Base-by-base conservation (phyloP, 2,797 vertebrate genomes). In the Ambastaia sidthimunki region DNA sequence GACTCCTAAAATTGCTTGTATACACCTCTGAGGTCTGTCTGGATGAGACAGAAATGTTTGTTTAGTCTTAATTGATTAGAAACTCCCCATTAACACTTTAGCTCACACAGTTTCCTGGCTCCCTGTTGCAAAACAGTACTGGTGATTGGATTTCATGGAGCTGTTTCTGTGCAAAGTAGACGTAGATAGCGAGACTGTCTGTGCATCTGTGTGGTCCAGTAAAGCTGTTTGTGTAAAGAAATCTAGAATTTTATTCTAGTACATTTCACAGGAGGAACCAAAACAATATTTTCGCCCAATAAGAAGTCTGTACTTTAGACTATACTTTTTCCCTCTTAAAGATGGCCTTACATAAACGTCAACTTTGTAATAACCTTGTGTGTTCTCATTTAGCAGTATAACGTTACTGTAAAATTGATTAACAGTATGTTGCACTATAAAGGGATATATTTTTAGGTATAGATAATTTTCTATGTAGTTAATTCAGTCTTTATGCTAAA, bases 81-180 rank as follows among this genome's bases (percentile, higher is more conserved):
- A 25, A 7, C 13, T 50, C 34, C 21, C 6, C 77, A 16, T 50
- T 54, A 65, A 31, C 34, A n/a, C 19, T 62, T 6, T 21, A 31
- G 44, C 77, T 65, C 69, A n/a, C 77, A 73, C 77, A 66, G 41
- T 70, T 79, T 47, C 72, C 57, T 15, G 48, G 69, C 65, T 72
- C 3, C 60, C 31, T 66, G 10, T 63, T 11, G 18, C 34, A 54
- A 41, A 77, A 60, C 13, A 60, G 54, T 55, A 25, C 31, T 55
- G 19, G 15, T 66, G 50, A 34, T n/a, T n/a, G 1, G 28, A 34
- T 34, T 16, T 31, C n/a, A 55, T 18, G n/a, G 5, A 62, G 25
- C 0, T 9, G 6, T 62, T 44, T 65, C n/a, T 13, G 10, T 55
- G 50, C 37, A 34, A 41, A 66, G 62, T 55, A 41, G 19, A 37